phyloP scores from a whole-genome alignment of 2,113 vertebrate genomes.

The Rattus rattus region DNA sequence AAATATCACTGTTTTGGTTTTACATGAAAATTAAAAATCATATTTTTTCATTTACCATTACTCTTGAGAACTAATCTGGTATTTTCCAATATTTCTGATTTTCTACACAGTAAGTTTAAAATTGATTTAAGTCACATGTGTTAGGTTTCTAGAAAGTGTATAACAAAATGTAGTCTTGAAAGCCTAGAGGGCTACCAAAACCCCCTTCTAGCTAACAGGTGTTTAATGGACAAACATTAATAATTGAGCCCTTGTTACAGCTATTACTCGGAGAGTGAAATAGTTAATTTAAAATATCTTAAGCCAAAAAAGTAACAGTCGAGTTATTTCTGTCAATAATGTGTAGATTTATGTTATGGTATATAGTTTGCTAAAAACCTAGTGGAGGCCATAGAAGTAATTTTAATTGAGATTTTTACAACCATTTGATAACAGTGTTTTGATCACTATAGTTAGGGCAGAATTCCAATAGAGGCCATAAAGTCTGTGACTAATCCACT shows the following conservation, averaged over 20 bases:
- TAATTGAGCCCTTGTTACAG: conserved; percentile 58
- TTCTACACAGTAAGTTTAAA: conserved; percentile 49
- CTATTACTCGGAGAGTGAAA: conserved; percentile 59
- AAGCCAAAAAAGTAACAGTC: conserved; percentile 82
- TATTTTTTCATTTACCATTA: neutral
- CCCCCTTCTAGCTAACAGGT: conserved; percentile 48
- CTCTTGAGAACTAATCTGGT: conserved; percentile 15
- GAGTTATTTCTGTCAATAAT: conserved; percentile 83
- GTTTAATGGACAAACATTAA: conserved; percentile 69
- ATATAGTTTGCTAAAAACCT: conserved; percentile 84
- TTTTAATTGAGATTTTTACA: conserved; percentile 91
- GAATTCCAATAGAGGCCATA: conserved; percentile 88
- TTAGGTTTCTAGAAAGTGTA: conserved; percentile 11
- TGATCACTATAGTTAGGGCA: conserved; percentile 89
- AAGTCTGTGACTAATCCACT: conserved; percentile 90
- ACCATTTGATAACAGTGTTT: conserved; percentile 89
- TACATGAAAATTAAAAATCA: neutral
- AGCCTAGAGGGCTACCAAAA: neutral
- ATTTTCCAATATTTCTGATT: conserved; percentile 51
- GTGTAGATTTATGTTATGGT: conserved; percentile 81
- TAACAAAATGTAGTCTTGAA: neutral
- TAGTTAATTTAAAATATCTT: conserved; percentile 80
- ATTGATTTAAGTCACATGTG: neutral
- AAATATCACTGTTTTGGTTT: conserved; percentile 39
- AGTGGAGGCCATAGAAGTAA: conserved; percentile 85